phyloP scores from a whole-genome alignment of 1,140 invertebrate genomes.

The Drosophila yakuba region DNA sequence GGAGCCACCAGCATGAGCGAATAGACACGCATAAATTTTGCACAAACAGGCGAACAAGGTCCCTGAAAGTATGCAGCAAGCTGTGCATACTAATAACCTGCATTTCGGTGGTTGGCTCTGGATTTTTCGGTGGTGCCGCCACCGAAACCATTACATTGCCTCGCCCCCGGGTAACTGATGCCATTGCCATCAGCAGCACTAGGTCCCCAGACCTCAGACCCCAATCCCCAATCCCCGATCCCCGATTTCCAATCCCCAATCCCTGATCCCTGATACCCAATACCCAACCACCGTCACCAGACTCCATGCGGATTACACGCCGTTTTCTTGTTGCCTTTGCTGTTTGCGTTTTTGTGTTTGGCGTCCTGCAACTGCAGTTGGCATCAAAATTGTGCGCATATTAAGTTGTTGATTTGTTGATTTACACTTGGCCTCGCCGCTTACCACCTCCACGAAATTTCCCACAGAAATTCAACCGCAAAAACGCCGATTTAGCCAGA shows the following conservation, averaged over 20 bases:
- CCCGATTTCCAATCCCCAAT: not conserved
- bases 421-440: constrained; percentile 52
- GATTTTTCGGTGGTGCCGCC: constrained; percentile 30
- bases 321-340: constrained; percentile 19
- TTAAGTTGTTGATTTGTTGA: constrained; percentile 78
- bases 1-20: constrained; percentile 10
- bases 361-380: constrained; percentile 39
- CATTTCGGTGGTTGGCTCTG: constrained; percentile 11
- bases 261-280: not conserved
- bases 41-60: constrained; percentile 48
- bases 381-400: constrained; percentile 64
- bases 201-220: not conserved
- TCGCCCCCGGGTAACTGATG: constrained; percentile 37
- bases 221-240: not conserved
- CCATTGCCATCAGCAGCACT: constrained; percentile 27
- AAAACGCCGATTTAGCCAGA: constrained; percentile 36
- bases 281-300: constrained; percentile 6
- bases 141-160: constrained; percentile 7
- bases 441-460: constrained; percentile 4
- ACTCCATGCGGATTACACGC: constrained; percentile 29
- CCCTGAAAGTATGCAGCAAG: constrained; percentile 50
- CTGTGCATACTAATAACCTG: constrained; percentile 64
- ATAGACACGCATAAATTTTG: constrained; percentile 76
- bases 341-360: constrained; percentile 26
- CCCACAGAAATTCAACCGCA: constrained; percentile 36